Evolutionary conservation across 2,888 invertebrate species (phyloP).

Genomic region (Pantelozetes paolii): DNA sequence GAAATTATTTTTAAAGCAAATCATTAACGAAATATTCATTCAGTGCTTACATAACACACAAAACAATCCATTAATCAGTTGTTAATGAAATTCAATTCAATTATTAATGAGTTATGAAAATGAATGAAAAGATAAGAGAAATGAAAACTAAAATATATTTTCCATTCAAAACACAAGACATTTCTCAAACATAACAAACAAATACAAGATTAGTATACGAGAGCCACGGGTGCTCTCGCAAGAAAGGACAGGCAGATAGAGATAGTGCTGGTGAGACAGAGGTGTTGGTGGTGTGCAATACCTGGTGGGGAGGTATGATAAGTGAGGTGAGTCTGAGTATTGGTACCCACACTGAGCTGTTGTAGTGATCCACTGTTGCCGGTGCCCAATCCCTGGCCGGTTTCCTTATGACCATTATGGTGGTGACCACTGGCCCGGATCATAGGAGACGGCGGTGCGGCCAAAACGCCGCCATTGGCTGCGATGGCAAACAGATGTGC

Average conservation of each 20-base stretch:
- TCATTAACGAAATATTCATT: no score
- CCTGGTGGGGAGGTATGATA: conserved; percentile 34
- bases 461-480: background rate
- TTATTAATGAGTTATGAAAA: no score
- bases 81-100: no score
- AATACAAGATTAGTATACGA: background rate
- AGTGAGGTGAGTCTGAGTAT: conserved; percentile 24
- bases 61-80: no score
- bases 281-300: conserved; percentile 29
- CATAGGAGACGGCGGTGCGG: conserved; percentile 21
- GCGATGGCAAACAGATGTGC: conserved; percentile 19
- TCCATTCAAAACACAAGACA: no score
- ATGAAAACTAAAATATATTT: no score
- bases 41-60: no score
- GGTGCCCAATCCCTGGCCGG: background rate
- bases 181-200: no score
- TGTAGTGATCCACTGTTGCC: conserved; percentile 2
- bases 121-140: no score
- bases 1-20: no score
- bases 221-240: background rate
- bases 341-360: conserved; percentile 34
- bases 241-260: background rate
- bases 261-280: background rate
- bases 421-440: conserved; percentile 16
- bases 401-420: background rate